phyloP scores from a whole-genome alignment of 2,888 invertebrate genomes.

The Cosmopolites sordidus region DNA sequence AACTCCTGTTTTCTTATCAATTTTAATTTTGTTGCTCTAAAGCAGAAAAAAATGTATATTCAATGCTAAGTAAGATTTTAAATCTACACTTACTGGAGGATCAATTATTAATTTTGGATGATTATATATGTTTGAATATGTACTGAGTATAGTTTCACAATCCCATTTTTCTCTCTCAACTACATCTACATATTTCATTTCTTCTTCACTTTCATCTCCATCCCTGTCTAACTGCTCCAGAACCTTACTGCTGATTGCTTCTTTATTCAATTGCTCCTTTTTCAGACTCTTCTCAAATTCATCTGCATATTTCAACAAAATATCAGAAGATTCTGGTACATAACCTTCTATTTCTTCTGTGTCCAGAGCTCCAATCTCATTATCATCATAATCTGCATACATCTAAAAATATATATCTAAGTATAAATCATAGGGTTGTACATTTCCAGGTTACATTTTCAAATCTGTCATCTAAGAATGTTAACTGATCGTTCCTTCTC shows the following conservation, averaged over 20 bases:
- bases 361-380: constrained; percentile 84
- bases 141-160: constrained; percentile 86
- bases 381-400: constrained; percentile 82
- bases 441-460: constrained; percentile 57
- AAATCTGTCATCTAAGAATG: constrained; percentile 80
- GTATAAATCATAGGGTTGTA: constrained; percentile 9
- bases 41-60: constrained; percentile 23
- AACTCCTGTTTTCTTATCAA: constrained; percentile 70
- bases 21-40: constrained; percentile 57
- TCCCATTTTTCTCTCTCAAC: constrained; percentile 73
- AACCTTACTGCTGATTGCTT: constrained; percentile 37
- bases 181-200: constrained; percentile 17
- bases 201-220: constrained; percentile 47
- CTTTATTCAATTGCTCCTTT: constrained; percentile 55
- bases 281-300: constrained; percentile 66
- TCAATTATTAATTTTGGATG: constrained; percentile 84
- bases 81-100: constrained; percentile 53
- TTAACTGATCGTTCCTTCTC: constrained; percentile 74
- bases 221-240: constrained; percentile 30
- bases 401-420: constrained; percentile 49
- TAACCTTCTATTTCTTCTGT: constrained; percentile 84
- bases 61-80: constrained; percentile 2
- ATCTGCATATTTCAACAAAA: constrained; percentile 67
- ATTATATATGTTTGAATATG: constrained; percentile 88
- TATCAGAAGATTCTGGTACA: constrained; percentile 63